phyloP scores from a whole-genome alignment of 2,888 invertebrate species.

The Amphipoea lucens region DNA sequence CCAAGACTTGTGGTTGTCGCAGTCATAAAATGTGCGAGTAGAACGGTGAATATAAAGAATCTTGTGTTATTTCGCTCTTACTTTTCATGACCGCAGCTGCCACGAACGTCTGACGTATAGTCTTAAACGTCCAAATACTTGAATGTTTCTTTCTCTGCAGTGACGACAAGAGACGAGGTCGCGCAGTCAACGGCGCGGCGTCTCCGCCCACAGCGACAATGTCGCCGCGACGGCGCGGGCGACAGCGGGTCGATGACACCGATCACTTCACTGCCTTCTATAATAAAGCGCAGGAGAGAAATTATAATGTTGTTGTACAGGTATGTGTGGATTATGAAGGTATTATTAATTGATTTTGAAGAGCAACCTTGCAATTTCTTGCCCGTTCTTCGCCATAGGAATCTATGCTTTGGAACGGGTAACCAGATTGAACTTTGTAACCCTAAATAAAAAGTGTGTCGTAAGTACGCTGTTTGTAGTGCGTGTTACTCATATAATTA shows the following conservation, averaged over 20 bases:
- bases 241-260: constrained; percentile 75
- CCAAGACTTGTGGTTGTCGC: background rate
- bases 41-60: background rate
- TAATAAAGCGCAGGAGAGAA: constrained; percentile 76
- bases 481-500: too few relatives aligned
- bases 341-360: too few relatives aligned
- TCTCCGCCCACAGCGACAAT: constrained; percentile 65
- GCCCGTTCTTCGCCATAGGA: too few relatives aligned
- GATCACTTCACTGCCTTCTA: constrained; percentile 85
- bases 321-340: constrained; percentile 63
- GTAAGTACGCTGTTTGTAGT: too few relatives aligned
- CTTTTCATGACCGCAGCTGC: background rate
- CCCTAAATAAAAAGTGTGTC: too few relatives aligned
- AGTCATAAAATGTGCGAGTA: constrained; percentile 1
- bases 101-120: background rate
- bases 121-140: background rate
- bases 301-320: constrained; percentile 84
- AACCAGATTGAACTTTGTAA: too few relatives aligned
- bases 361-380: too few relatives aligned
- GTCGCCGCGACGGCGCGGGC: constrained; percentile 79
- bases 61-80: background rate
- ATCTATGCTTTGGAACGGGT: too few relatives aligned
- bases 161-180: constrained; percentile 70
- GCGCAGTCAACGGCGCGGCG: constrained; percentile 79
- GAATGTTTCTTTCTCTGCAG: constrained; percentile 62